Percentiles rank a stretch among this genome's conserved stretches.
Conservation (phyloP, 2,888 invertebrate genomes). For the Heteromyza rotundicornis region DNA sequence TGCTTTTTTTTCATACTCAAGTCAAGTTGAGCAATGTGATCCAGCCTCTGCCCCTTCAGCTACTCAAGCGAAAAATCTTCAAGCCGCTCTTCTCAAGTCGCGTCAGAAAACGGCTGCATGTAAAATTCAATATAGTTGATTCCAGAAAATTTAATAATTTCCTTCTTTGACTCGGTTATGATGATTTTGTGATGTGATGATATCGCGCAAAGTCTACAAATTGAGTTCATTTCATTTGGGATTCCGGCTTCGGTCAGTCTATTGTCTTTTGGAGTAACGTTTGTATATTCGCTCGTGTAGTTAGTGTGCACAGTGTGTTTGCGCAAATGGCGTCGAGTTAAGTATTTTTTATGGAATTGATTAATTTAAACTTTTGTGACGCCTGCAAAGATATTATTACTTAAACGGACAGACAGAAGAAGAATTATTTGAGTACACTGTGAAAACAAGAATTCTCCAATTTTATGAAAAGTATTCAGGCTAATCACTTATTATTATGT, state of each 20-base stretch:
- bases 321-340: slow-evolving; percentile 27
- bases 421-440: no score
- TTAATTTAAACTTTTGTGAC: slow-evolving; percentile 44
- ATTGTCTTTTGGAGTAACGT: not conserved
- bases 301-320: not conserved
- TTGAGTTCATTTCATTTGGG: slow-evolving; percentile 34
- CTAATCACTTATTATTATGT: no score
- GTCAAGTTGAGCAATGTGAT: no score
- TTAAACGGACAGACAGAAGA: no score
- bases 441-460: no score
- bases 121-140: slow-evolving; percentile 44
- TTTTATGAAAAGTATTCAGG: no score
- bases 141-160: slow-evolving; percentile 50
- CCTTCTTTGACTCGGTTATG: not conserved
- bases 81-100: no score
- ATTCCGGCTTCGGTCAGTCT: slow-evolving; percentile 6
- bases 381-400: slow-evolving; percentile 16
- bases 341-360: slow-evolving; percentile 43
- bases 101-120: no score
- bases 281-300: no score
- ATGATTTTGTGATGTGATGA: not conserved
- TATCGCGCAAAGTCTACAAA: slow-evolving; percentile 26
- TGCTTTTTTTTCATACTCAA: no score
- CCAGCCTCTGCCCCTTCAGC: no score
- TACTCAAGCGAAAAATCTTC: no score